A percentile compares a stretch with the other conserved stretches of the same genome.
Evolutionary conservation across 2,888 invertebrate genomes (phyloP).

Genomic region (Campopleginae sp.): DNA sequence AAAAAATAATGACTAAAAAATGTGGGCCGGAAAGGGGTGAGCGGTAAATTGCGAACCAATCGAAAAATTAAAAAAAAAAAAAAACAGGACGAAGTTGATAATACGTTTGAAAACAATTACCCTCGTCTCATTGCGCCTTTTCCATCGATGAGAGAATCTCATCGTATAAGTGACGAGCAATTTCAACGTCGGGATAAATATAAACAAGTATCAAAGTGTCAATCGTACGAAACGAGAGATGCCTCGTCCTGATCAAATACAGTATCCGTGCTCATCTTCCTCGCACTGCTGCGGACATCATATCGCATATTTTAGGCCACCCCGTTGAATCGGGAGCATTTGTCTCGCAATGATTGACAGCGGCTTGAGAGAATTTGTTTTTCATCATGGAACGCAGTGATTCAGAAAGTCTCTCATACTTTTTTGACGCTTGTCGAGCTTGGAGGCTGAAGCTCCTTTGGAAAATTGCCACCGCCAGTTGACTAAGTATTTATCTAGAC

Average conservation of each 20-base stretch:
- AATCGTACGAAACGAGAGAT: too few relatives aligned
- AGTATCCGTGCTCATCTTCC: too few relatives aligned
- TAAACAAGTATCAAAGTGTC: too few relatives aligned
- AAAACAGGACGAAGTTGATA: constrained; percentile 72
- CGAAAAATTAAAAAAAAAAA: constrained; percentile 71
- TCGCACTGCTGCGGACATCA: background rate
- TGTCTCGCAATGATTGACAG: constrained; percentile 25
- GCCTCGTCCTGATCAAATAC: too few relatives aligned
- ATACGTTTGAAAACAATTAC: constrained; percentile 77
- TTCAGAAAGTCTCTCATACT: background rate
- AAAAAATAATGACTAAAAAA: constrained; percentile 49
- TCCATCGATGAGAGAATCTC: constrained; percentile 6
- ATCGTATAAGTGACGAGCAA: constrained; percentile 50
- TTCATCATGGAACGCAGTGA: background rate
- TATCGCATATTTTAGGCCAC: background rate
- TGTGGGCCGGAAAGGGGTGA: constrained; percentile 65
- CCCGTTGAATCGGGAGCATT: constrained; percentile 1
- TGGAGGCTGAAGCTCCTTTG: background rate
- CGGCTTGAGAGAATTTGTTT: constrained; percentile 8
- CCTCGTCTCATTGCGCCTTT: constrained; percentile 45
- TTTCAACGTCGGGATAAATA: constrained; percentile 42
- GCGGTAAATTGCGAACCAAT: constrained; percentile 53
- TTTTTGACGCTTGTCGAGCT: constrained; percentile 2
- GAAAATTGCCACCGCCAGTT: constrained; percentile 4
- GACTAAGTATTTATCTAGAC: background rate